Evolutionary conservation across 2,797 vertebrate species (phyloP), one percentile per base, ranked within the genome.

Genomic region (Luscinia luscinia): DNA sequence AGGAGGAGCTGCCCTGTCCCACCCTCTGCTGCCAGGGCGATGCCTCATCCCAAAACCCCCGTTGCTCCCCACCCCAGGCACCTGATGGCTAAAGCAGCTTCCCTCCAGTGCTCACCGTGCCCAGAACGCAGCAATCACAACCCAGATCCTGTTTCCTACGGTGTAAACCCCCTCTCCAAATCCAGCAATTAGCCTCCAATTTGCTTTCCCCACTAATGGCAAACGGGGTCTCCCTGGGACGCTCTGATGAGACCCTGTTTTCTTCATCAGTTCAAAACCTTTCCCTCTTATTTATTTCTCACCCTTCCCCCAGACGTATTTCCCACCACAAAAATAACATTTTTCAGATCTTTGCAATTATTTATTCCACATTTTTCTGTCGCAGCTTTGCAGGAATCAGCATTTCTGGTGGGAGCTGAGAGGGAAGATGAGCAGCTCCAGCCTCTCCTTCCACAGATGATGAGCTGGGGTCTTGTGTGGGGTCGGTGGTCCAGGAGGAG

Each of bases 131-230:
- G 78, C 45, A 91, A 85, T 82, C 92, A 63, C 13, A 85, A 55
- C 82, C 57, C 92, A 81, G 92, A 84, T 93, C 92, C 92, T 67
- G 76, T 92, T 96, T 86, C 95, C 93, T 63, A 27, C 0, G 1
- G 77, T 0, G 1, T 59, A 75, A 89, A 89, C 52, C 15, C 54
- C 77, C 67, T 72, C 66, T 45, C 74, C 89, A 95, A 95, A 93
- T 88, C 89, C 93, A 95, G 84, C 95, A 95, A 95, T 97, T 95
- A 96, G 88, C 77, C 87, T 93, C 64, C 85, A 92, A 87, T 95
- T 96, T 92, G 91, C 94, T 94, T 95, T 95, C 91, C 94, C 92
- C 93, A 64, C 84, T 92, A 90, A 95, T 90, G 83, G 88, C 93
- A 76, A 93, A 15, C 0, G 19, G 72, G 73, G 32, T 94, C 92